Conservation (phyloP, 2,888 invertebrate genomes). For the Ormyrus rosae region DNA sequence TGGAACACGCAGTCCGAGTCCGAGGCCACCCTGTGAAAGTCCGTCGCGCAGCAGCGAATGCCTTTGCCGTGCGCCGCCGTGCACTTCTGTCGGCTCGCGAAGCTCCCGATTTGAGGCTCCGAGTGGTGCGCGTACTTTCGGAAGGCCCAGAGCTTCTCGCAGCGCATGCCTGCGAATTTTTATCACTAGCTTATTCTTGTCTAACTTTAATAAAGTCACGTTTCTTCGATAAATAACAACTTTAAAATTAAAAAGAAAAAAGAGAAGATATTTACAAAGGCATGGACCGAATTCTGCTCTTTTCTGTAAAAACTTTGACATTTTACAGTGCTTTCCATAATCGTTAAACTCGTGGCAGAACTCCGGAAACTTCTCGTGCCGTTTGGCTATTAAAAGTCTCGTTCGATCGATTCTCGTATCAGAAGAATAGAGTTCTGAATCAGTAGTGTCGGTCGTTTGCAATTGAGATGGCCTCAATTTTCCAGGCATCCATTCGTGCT, state of each 20-base stretch:
- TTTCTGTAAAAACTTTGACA: background rate
- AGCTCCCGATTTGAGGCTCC: conserved; percentile 33
- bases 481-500: conserved; percentile 6
- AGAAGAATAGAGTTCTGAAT: conserved; percentile 36
- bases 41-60: conserved; percentile 6
- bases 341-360: background rate
- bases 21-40: conserved; percentile 21
- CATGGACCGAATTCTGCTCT: background rate
- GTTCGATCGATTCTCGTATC: conserved; percentile 22
- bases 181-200: no score
- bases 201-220: no score
- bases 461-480: conserved; percentile 17
- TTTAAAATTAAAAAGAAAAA: no score
- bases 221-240: no score
- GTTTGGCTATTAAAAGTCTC: background rate
- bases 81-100: background rate
- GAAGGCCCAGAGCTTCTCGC: conserved; percentile 6
- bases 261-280: conserved; percentile 4
- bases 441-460: conserved; percentile 22
- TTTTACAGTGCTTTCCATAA: background rate
- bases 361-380: no score
- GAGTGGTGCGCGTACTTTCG: conserved; percentile 21
- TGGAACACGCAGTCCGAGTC: conserved; percentile 33
- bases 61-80: background rate
- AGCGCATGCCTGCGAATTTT: conserved; percentile 1